Conservation (phyloP, 2,888 invertebrate genomes). For the Xestia sexstrigata region DNA sequence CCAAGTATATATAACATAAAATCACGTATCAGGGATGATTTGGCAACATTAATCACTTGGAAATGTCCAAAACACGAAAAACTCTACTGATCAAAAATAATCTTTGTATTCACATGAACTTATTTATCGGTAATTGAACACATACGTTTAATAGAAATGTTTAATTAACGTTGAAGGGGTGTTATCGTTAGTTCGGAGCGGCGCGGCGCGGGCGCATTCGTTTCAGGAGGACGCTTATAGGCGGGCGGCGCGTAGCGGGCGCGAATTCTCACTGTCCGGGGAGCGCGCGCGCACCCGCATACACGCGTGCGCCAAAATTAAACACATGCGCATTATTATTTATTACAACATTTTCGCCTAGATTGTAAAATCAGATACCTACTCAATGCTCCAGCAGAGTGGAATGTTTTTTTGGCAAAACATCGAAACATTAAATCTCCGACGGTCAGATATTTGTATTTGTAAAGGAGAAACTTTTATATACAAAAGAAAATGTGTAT, state of each 20-base stretch:
- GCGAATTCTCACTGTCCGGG: slow-evolving; percentile 74
- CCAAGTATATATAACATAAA: slow-evolving; percentile 1
- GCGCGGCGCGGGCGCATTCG: slow-evolving; percentile 63
- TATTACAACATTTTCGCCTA: slow-evolving; percentile 83
- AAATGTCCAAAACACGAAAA: slow-evolving; percentile 15
- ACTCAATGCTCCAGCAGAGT: slow-evolving; percentile 69
- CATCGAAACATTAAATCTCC: slow-evolving; percentile 71
- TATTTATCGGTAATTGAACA: slow-evolving; percentile 43
- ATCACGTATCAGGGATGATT: background rate
- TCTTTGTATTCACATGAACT: slow-evolving; percentile 20
- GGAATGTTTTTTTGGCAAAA: slow-evolving; percentile 80
- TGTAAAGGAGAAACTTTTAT: slow-evolving; percentile 56
- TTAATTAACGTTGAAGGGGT: slow-evolving; percentile 35
- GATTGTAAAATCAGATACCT: slow-evolving; percentile 80
- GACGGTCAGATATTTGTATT: slow-evolving; percentile 60
- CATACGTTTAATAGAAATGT: slow-evolving; percentile 56
- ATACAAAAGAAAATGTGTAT: slow-evolving; percentile 40
- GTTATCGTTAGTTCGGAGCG: slow-evolving; percentile 37
- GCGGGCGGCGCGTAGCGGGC: slow-evolving; percentile 64
- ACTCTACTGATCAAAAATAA: slow-evolving; percentile 9
- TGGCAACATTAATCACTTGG: slow-evolving; percentile 25
- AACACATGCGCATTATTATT: slow-evolving; percentile 84
- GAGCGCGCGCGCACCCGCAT: slow-evolving; percentile 64
- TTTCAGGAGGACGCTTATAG: slow-evolving; percentile 46
- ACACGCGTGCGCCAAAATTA: slow-evolving; percentile 74